phyloP scores from a whole-genome alignment of 1,140 invertebrate species.

The Drosophila repletoides region DNA sequence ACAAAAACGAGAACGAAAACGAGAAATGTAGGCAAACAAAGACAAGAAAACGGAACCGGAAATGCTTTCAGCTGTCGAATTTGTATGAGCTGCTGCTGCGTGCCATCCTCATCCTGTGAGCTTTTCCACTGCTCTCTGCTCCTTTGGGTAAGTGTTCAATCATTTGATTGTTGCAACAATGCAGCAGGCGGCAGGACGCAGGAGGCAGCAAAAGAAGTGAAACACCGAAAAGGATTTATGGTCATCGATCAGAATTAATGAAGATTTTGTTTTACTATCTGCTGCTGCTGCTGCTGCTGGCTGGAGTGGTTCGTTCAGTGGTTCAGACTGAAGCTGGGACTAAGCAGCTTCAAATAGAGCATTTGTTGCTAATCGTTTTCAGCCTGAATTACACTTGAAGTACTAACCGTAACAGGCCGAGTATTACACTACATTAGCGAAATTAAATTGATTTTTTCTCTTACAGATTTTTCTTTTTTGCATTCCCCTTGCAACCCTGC shows the following conservation, averaged over 20 bases:
- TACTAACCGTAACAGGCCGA: conserved; percentile 50
- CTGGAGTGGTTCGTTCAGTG: not conserved
- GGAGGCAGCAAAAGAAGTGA: conserved; percentile 27
- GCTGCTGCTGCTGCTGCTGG: conserved; percentile 7
- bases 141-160: conserved; percentile 67
- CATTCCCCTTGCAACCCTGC: conserved; percentile 26
- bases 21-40: conserved; percentile 70
- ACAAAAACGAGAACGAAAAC: conserved; percentile 30
- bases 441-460: conserved; percentile 72
- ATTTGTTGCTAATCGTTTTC: conserved; percentile 71
- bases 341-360: conserved; percentile 57
- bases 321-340: not conserved
- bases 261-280: conserved; percentile 75
- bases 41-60: conserved; percentile 78
- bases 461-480: conserved; percentile 1
- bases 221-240: conserved; percentile 69
- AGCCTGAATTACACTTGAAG: conserved; percentile 37
- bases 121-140: conserved; percentile 32
- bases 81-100: conserved; percentile 62
- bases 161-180: conserved; percentile 75
- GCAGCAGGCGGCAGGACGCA: conserved; percentile 25
- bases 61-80: conserved; percentile 79
- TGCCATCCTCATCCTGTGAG: conserved; percentile 24
- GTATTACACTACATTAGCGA: conserved; percentile 79
- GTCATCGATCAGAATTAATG: conserved; percentile 82